Evolutionary conservation across 2,113 vertebrate genomes (phyloP), one percentile per base, ranked within the genome.

Genomic region (Grantiella picta): DNA sequence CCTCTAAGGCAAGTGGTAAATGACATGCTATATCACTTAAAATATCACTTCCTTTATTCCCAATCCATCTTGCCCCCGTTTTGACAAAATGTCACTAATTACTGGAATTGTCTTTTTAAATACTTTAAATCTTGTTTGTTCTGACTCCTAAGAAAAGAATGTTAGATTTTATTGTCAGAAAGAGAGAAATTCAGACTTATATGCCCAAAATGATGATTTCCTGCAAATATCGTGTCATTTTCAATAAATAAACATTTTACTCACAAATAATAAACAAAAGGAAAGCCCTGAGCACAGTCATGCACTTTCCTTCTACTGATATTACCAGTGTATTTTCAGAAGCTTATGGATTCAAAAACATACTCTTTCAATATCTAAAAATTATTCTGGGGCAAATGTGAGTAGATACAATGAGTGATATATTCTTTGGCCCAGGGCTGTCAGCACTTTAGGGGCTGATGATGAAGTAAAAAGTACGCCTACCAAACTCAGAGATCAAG

Each of bases 81-180:
- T 78, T 92, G 81, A 88, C 61, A 92, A 86, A 94, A 85, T 90
- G 73, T 52, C 73, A 89, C 92, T 64, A 54, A 85, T 95, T 96
- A 94, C 87, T 94, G 84, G 95, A 97, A 96, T 82, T 79, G 47
- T 92, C 90, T 94, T 73, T 84, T 96, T 96, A 96, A 97, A 95
- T 97, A 94, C 44, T 63, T 53, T 71, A 95, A 84, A 89, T 95
- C 97, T 90, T 83, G 53, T 72, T 93, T 88, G 17, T 82, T 91
- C 87, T 56, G 80, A 82, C 57, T 94, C 53, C 88, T 95, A 96
- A 96, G 44, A 95, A 81, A 91, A 94, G 84, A 82, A 57, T 7
- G 4, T 71, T 86, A 61, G 71, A 96, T 78, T 97, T 92, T 81
- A 94, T 84, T 78, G 78, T 92, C 50, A 16, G 92, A 94, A 89